Evolutionary conservation across 2,113 vertebrate genomes (phyloP), one percentile per base, ranked within the genome.

Genomic region (Paedocypris sp.): DNA sequence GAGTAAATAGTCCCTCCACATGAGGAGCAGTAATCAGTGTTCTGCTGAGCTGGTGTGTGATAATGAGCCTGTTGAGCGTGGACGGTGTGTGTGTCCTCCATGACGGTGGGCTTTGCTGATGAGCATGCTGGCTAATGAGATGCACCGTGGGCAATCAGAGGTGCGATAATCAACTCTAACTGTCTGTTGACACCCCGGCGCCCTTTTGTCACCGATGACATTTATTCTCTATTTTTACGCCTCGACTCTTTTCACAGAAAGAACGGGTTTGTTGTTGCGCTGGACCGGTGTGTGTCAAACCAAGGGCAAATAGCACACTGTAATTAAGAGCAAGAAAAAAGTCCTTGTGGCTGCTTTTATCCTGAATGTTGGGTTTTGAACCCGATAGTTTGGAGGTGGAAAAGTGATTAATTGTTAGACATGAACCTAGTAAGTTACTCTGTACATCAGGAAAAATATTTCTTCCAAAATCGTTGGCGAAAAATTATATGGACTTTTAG

Each of bases 81-180:
- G 61, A 54, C 41, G 47, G 28, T 22, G 26, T 28, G 10, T 43
- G 53, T 58, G 42, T 43, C 41, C 23, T 35, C 22, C 29, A 31
- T 12, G 28, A 54, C 32, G 56, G 13, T 29, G 25, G 18, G 16
- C 57, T 29, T 63, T 11, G 3, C 22, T 54, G 31, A 28, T 23
- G 35, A 47, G 41, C 32, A 46, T 45, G 48, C 50, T 29, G 41
- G 25, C 49, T 46, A 60, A 60, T 67, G 39, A 67, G 25, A 39
- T 35, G 15, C 31, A 31, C 48, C 36, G 13, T 45, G 8, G 23
- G 49, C 33, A 60, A 67, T 46, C 48, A 60, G 54, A 60, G 47
- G 23, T 51, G 6, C 19, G 35, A 39, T 67, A 60, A 60, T 53
- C 57, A 52, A 49, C 25, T 41, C 2, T 3, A 45, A 52, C 23